Conservation (phyloP, 2,888 invertebrate genomes). For the Nephrotoma guestfalica region DNA sequence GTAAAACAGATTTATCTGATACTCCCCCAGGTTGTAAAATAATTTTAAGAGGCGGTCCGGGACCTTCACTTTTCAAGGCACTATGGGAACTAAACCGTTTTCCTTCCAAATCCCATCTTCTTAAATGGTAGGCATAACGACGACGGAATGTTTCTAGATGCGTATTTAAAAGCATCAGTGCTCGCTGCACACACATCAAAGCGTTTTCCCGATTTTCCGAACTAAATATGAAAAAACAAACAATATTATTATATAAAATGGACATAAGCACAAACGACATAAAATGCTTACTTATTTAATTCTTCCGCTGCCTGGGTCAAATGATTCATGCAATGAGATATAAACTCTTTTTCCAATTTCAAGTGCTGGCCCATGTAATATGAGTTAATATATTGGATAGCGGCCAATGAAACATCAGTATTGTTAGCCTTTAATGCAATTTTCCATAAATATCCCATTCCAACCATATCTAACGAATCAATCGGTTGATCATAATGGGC, state of each 20-base stretch:
- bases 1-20: slow-evolving; percentile 67
- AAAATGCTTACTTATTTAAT: slow-evolving; percentile 30
- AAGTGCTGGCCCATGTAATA: slow-evolving; percentile 88
- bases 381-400: slow-evolving; percentile 85
- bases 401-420: slow-evolving; percentile 89
- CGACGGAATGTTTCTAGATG: slow-evolving; percentile 85
- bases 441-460: slow-evolving; percentile 91
- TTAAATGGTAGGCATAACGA: slow-evolving; percentile 74
- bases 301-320: slow-evolving; percentile 70
- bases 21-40: slow-evolving; percentile 80
- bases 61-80: slow-evolving; percentile 33
- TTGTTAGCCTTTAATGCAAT: slow-evolving; percentile 81
- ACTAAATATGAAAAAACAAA: slow-evolving; percentile 16
- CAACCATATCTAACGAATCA: slow-evolving; percentile 47
- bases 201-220: slow-evolving; percentile 52
- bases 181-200: slow-evolving; percentile 78
- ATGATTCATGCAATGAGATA: slow-evolving; percentile 86
- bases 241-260: not conserved
- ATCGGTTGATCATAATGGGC: slow-evolving; percentile 44
- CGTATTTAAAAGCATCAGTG: slow-evolving; percentile 71
- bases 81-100: slow-evolving; percentile 63
- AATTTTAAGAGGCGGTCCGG: slow-evolving; percentile 56
- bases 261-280: not conserved
- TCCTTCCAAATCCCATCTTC: slow-evolving; percentile 78
- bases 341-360: slow-evolving; percentile 84